Evolutionary conservation across 2,797 vertebrate genomes (phyloP).

Genomic region (Tiaroga cobitis): DNA sequence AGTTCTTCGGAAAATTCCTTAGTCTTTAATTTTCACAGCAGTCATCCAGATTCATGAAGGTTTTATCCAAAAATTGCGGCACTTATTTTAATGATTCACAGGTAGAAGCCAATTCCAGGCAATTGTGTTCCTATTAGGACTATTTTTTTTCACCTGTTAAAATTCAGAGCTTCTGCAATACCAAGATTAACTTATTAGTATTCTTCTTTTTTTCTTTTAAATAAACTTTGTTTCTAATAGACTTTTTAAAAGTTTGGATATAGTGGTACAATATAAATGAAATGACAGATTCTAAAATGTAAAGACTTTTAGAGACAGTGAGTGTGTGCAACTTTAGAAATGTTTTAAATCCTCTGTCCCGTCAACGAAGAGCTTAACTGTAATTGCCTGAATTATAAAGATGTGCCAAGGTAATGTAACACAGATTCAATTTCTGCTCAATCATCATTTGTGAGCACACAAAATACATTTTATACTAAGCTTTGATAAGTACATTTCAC

Average conservation of each 20-base stretch:
- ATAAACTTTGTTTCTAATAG: neutral
- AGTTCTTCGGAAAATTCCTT: neutral
- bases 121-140: slow-evolving; percentile 1
- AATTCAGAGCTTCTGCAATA: neutral
- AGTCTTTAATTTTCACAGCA: slow-evolving; percentile 26
- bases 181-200: neutral
- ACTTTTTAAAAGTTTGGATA: neutral
- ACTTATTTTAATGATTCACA: slow-evolving; percentile 25
- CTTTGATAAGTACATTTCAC: neutral
- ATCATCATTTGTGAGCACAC: neutral
- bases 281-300: neutral
- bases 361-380: neutral
- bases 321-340: neutral
- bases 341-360: neutral
- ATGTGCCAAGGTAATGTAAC: neutral
- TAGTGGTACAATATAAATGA: neutral
- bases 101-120: slow-evolving; percentile 1
- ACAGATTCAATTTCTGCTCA: neutral
- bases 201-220: neutral
- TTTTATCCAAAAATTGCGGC: neutral
- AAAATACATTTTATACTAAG: neutral
- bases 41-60: slow-evolving; percentile 9
- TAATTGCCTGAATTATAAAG: neutral
- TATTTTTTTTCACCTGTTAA: neutral
- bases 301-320: neutral